Evolutionary conservation across 2,113 vertebrate species (phyloP).

Genomic region (Bufo gargarizans): DNA sequence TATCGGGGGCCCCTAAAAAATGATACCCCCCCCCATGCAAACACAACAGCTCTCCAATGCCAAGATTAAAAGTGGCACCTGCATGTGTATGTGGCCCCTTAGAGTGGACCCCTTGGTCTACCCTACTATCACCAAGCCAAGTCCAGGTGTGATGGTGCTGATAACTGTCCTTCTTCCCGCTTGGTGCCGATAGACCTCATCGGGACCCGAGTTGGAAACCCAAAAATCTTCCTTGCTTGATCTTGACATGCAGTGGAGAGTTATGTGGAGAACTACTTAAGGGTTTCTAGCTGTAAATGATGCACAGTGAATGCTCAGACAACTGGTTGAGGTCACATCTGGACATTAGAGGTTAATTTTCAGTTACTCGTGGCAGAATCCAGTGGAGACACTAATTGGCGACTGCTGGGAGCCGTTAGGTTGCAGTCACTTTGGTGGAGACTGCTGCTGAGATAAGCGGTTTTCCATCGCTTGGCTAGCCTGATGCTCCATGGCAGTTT

Average conservation of each 20-base stretch:
- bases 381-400: constrained; percentile 13
- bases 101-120: no score
- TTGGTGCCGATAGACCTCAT: neutral
- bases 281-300: neutral
- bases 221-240: neutral
- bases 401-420: constrained; percentile 9
- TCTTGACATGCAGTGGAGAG: neutral
- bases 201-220: neutral
- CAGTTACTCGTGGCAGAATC: constrained; percentile 19
- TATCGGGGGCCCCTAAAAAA: neutral
- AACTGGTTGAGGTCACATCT: neutral
- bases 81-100: no score
- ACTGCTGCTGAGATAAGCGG: neutral
- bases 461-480: neutral
- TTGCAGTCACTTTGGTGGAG: neutral
- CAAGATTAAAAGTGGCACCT: no score
- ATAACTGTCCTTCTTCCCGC: neutral
- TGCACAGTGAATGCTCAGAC: neutral
- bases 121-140: neutral
- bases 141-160: no score
- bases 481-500: neutral
- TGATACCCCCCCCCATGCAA: no score
- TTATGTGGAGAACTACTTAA: neutral
- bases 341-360: constrained; percentile 18
- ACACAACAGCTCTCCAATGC: no score